phyloP scores from a whole-genome alignment of 2,113 vertebrate genomes.

The Helogale parvula region DNA sequence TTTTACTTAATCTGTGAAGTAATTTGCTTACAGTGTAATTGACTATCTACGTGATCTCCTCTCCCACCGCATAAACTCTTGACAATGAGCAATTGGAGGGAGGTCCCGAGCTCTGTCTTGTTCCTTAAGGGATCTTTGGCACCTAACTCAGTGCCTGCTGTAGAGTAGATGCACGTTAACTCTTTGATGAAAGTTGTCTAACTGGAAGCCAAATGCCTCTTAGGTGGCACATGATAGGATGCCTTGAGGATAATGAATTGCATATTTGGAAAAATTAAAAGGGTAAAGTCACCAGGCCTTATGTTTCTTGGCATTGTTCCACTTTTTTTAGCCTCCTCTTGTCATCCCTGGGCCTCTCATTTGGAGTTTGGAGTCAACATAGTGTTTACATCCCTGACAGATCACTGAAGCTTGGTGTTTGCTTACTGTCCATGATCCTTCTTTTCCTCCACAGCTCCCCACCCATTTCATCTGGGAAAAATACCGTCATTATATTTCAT shows the following conservation, averaged over 20 bases:
- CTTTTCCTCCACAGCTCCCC: not conserved
- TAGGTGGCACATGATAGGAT: not conserved
- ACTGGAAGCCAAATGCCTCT: not conserved
- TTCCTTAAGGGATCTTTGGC: not conserved
- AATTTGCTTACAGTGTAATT: not conserved
- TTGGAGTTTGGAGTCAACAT: not conserved
- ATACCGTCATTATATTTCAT: not conserved
- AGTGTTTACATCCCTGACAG: not conserved
- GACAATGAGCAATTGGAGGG: not conserved
- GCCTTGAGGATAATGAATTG: not conserved
- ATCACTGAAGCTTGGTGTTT: not conserved
- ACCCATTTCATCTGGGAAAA: not conserved
- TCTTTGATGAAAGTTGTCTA: not conserved
- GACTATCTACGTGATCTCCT: not conserved
- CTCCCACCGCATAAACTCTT: not conserved
- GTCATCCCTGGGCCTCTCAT: not conserved
- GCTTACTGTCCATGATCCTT: not conserved
- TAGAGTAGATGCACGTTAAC: not conserved
- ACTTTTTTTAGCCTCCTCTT: not conserved
- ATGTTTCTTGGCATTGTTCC: not conserved
- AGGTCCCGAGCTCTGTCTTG: not conserved
- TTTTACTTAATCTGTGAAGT: not conserved
- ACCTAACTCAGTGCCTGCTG: not conserved
- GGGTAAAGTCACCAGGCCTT: not conserved
- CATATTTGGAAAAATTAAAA: not conserved